Conservation (phyloP, 2,113 vertebrate genomes). For the Orcinus orca region DNA sequence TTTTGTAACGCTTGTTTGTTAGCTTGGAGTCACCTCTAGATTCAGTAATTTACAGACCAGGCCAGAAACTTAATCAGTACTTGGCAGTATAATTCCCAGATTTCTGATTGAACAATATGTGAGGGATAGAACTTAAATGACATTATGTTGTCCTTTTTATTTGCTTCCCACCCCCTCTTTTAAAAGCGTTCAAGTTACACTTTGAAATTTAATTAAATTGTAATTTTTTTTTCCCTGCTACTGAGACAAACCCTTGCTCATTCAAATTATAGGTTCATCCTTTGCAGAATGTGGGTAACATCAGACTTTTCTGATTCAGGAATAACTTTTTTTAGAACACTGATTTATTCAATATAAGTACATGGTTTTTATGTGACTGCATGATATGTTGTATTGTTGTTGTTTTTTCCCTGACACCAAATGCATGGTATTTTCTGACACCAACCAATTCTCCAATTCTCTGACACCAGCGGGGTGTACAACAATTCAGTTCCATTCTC, state of each 20-base stretch:
- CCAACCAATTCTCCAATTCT: not conserved
- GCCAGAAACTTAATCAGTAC: not conserved
- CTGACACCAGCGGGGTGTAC: not conserved
- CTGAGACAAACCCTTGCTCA: slow-evolving; percentile 24
- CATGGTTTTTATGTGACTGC: not conserved
- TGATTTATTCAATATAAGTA: not conserved
- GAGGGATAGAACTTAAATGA: slow-evolving; percentile 43
- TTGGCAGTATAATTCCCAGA: slow-evolving; percentile 29
- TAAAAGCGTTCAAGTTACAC: slow-evolving; percentile 42
- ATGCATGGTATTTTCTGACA: not conserved
- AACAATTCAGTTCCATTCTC: not conserved
- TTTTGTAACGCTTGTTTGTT: not conserved
- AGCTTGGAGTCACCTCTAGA: slow-evolving; percentile 29
- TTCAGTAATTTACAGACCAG: slow-evolving; percentile 53
- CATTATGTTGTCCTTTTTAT: slow-evolving; percentile 38
- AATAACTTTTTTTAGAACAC: not conserved
- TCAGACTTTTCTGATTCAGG: slow-evolving; percentile 31
- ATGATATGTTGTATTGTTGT: not conserved
- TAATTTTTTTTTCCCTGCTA: slow-evolving; percentile 38
- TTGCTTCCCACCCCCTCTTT: not conserved
- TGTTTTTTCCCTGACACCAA: not conserved
- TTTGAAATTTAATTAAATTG: slow-evolving; percentile 69
- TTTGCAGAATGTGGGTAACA: not conserved
- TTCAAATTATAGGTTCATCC: not conserved
- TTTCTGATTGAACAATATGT: slow-evolving; percentile 45